Conservation (phyloP, 2,113 vertebrate genomes). For the Pseudonaja textilis region DNA sequence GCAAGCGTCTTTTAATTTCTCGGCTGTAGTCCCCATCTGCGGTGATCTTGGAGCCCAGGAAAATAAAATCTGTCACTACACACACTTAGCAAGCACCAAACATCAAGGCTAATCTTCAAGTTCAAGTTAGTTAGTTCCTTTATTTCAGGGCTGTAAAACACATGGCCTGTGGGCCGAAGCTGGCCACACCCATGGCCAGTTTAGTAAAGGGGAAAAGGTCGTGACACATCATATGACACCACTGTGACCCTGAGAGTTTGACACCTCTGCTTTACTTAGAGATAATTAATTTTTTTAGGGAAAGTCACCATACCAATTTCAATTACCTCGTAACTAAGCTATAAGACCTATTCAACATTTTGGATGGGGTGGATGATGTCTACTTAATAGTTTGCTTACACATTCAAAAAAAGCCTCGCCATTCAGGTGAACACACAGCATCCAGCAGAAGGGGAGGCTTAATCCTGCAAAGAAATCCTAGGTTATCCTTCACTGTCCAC, state of each 20-base stretch:
- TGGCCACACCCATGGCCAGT: too few relatives aligned
- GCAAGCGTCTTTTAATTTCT: too few relatives aligned
- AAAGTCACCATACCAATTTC: not conserved
- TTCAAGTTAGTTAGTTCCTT: not conserved
- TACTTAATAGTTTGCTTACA: not conserved
- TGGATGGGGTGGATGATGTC: not conserved
- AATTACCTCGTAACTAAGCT: not conserved
- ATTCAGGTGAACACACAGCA: not conserved
- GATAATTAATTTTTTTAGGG: not conserved
- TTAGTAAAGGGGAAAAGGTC: too few relatives aligned
- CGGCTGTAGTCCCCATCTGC: too few relatives aligned
- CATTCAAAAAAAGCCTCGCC: not conserved
- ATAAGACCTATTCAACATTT: not conserved
- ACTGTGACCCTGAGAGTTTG: too few relatives aligned
- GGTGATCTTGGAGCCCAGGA: too few relatives aligned
- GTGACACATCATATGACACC: too few relatives aligned
- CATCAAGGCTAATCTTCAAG: not conserved
- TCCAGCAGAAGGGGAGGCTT: not conserved
- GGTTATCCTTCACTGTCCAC: not conserved
- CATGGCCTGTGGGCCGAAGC: rapidly evolving
- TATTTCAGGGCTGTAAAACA: not conserved
- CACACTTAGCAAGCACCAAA: not conserved
- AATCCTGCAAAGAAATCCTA: not conserved
- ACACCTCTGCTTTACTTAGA: not conserved
- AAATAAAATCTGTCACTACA: not conserved